Evolutionary conservation across 2,113 vertebrate species (phyloP).

Genomic region (Apodemus speciosus): DNA sequence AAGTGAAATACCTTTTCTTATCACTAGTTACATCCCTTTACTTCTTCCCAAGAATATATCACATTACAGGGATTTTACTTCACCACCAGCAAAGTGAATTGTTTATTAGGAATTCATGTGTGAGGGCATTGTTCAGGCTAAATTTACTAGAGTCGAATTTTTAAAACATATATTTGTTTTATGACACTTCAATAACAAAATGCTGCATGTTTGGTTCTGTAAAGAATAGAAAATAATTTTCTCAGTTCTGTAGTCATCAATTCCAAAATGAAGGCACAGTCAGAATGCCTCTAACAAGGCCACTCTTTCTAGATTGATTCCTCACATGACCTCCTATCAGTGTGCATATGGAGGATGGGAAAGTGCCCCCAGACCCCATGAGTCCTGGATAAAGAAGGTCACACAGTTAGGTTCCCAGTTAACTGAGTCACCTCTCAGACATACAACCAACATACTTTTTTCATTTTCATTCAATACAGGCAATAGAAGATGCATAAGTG

Average conservation of each 20-base stretch:
- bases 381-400: not conserved
- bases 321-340: not conserved
- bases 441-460: not conserved
- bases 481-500: not conserved
- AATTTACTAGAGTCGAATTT: not conserved
- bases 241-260: not conserved
- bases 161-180: not conserved
- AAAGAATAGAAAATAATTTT: not conserved
- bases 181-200: not conserved
- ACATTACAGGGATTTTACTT: slow-evolving; percentile 10
- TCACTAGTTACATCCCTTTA: not conserved
- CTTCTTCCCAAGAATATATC: not conserved
- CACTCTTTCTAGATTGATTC: not conserved
- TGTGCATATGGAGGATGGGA: not conserved
- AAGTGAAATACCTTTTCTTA: slow-evolving; percentile 10
- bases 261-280: not conserved
- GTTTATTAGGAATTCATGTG: not conserved
- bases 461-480: not conserved
- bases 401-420: not conserved
- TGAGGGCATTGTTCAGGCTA: not conserved
- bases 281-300: not conserved
- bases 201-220: not conserved
- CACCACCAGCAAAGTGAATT: not conserved
- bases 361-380: not conserved
- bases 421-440: not conserved